Conservation (phyloP, 2,113 vertebrate genomes). For the Chaenogobius annularis region DNA sequence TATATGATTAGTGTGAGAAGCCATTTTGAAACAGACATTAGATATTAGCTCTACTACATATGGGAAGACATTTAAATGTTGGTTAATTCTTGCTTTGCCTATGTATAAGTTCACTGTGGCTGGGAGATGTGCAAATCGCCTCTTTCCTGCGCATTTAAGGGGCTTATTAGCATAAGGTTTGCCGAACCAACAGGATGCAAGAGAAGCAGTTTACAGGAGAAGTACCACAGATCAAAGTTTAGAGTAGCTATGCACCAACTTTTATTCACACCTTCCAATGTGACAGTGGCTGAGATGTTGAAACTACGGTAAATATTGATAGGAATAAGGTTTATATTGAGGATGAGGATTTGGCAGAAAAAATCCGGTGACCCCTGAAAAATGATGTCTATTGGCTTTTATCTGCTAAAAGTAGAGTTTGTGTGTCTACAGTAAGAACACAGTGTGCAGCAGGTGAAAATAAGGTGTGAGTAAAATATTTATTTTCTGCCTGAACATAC, state of each 20-base stretch:
- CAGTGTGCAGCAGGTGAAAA: too few relatives aligned
- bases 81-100: constrained; percentile 20
- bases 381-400: too few relatives aligned
- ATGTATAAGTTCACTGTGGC: constrained; percentile 64
- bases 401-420: too few relatives aligned
- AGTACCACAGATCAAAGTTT: constrained; percentile 4
- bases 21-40: constrained; percentile 14
- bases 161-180: constrained; percentile 15
- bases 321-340: background rate
- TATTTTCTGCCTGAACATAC: too few relatives aligned
- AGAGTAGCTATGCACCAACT: constrained; percentile 36
- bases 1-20: constrained; percentile 26
- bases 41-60: constrained; percentile 10
- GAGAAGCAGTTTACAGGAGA: constrained; percentile 11
- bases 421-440: too few relatives aligned
- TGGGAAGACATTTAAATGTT: constrained; percentile 16
- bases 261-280: background rate
- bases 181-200: constrained; percentile 18
- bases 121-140: constrained; percentile 75
- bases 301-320: background rate
- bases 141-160: constrained; percentile 60
- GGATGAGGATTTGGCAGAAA: too few relatives aligned
- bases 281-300: background rate
- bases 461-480: too few relatives aligned
- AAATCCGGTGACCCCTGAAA: too few relatives aligned